Percentiles rank a stretch among this genome's conserved stretches.
Conservation (phyloP, 2,888 invertebrate genomes). For the Chironomus riparius region DNA sequence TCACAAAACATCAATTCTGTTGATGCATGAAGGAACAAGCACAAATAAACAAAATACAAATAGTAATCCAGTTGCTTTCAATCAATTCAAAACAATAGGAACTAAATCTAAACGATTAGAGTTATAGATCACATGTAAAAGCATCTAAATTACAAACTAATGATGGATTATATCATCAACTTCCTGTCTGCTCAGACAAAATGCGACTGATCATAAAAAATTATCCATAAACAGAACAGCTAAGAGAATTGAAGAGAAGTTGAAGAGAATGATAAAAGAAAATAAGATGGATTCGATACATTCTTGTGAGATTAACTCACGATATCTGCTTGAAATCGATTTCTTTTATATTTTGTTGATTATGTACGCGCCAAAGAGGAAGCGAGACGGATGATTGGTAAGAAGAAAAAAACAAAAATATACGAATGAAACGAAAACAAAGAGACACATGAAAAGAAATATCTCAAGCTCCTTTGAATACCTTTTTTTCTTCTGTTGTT, state of each 20-base stretch:
- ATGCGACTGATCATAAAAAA: too few relatives aligned
- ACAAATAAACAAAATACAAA: too few relatives aligned
- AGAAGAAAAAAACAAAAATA: background rate
- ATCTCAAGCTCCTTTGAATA: background rate
- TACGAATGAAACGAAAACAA: background rate
- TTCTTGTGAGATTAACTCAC: constrained; percentile 4
- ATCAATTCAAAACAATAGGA: too few relatives aligned
- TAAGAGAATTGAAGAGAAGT: background rate
- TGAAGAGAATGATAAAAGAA: background rate
- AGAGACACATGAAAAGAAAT: background rate
- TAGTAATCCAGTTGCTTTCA: too few relatives aligned
- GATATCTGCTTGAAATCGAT: constrained; percentile 3
- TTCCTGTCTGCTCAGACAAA: too few relatives aligned
- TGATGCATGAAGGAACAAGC: too few relatives aligned
- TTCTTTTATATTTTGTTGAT: background rate
- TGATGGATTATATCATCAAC: too few relatives aligned
- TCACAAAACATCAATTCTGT: too few relatives aligned
- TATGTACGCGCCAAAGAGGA: background rate
- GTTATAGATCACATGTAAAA: too few relatives aligned
- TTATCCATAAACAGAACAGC: too few relatives aligned
- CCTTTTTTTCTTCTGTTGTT: background rate
- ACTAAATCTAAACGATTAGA: too few relatives aligned
- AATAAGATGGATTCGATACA: background rate
- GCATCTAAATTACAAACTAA: too few relatives aligned
- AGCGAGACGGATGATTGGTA: background rate